Percentiles rank a stretch among this genome's conserved stretches.
Evolutionary conservation across 1,140 invertebrate genomes (phyloP).

Genomic region (Tribolium castaneum): DNA sequence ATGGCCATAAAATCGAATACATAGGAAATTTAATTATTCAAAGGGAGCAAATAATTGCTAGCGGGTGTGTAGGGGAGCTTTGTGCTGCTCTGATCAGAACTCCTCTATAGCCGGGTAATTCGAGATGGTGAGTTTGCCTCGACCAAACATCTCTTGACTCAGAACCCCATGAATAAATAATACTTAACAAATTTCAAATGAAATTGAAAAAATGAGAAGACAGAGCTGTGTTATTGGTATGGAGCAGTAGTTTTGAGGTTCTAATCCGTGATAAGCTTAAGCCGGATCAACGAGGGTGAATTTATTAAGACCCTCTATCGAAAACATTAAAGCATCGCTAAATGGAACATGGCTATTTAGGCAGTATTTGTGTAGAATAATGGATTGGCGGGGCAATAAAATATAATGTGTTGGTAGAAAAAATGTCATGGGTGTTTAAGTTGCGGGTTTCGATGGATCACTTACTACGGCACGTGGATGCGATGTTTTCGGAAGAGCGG

Average conservation of each 20-base stretch:
- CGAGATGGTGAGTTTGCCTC: slow-evolving; percentile 47
- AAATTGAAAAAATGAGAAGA: neutral
- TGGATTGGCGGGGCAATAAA: neutral
- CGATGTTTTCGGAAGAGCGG: neutral
- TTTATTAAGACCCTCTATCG: slow-evolving; percentile 11
- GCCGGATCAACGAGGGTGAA: slow-evolving; percentile 22
- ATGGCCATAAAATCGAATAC: slow-evolving; percentile 61
- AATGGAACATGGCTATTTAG: slow-evolving; percentile 32
- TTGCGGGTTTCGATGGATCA: neutral
- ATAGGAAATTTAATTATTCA: slow-evolving; percentile 63
- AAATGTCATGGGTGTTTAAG: neutral
- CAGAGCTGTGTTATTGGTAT: neutral
- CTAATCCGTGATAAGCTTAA: slow-evolving; percentile 32
- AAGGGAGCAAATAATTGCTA: slow-evolving; percentile 63
- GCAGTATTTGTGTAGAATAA: neutral
- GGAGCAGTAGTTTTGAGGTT: slow-evolving; percentile 31
- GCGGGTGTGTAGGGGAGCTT: slow-evolving; percentile 55
- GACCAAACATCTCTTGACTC: slow-evolving; percentile 60
- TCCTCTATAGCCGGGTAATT: slow-evolving; percentile 49
- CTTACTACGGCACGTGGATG: neutral
- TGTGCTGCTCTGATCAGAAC: slow-evolving; percentile 48
- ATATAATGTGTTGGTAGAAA: neutral
- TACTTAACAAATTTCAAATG: slow-evolving; percentile 36
- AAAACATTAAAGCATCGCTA: slow-evolving; percentile 21
- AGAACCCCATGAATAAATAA: slow-evolving; percentile 58